A percentile compares a stretch with the other conserved stretches of the same genome.
Conservation (phyloP, 1,140 invertebrate genomes). For the Mya arenaria region DNA sequence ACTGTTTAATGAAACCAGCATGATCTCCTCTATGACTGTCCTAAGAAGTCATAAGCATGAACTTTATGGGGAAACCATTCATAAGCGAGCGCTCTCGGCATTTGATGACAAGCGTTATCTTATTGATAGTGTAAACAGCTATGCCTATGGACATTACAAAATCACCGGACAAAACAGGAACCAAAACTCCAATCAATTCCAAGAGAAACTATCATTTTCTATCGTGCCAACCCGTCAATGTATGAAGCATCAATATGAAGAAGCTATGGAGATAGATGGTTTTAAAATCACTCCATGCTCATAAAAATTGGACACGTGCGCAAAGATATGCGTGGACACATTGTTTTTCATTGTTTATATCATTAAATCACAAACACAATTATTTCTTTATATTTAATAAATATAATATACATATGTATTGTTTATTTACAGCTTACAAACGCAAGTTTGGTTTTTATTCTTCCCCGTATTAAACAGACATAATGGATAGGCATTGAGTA, state of each 20-base stretch:
- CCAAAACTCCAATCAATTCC: constrained; percentile 12
- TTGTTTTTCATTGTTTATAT: background rate
- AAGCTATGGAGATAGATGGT: constrained; percentile 5
- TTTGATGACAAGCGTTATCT: constrained; percentile 39
- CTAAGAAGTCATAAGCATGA: constrained; percentile 31
- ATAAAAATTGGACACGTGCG: background rate
- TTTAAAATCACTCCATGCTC: constrained; percentile 19
- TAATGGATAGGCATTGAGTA: background rate
- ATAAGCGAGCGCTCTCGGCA: constrained; percentile 13
- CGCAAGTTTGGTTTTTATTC: constrained; percentile 7
- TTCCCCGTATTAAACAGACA: background rate
- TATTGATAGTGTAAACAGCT: constrained; percentile 1
- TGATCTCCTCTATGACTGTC: constrained; percentile 24
- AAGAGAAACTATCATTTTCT: constrained; percentile 10
- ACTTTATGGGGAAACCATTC: constrained; percentile 12
- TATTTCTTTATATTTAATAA: too few species aligned
- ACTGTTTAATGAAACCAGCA: constrained; percentile 12
- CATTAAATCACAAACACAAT: too few species aligned
- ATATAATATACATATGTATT: too few species aligned
- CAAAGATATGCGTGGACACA: background rate
- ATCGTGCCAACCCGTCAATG: background rate
- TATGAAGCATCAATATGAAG: background rate
- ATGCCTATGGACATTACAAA: constrained; percentile 31
- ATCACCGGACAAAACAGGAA: constrained; percentile 36
- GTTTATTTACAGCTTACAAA: background rate